Evolutionary conservation across 2,113 vertebrate species (phyloP), one percentile per base, ranked within the genome.

Genomic region (Litocranius walleri): DNA sequence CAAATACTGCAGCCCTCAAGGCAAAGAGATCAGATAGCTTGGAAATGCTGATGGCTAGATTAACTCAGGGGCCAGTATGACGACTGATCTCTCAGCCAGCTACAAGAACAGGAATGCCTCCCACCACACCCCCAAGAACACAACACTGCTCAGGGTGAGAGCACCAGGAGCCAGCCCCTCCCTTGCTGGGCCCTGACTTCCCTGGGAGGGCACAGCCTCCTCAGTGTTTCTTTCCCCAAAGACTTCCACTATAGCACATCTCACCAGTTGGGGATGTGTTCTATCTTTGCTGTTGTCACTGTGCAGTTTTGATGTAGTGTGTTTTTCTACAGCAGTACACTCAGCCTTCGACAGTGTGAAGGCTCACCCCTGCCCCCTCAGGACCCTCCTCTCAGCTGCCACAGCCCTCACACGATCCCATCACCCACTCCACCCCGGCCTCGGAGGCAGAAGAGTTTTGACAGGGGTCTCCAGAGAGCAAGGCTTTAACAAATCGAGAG

Each of bases 141-240:
- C 48, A 54, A 14, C 16, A 2, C 0, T 1, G 25, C 8, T 48
- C 29, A 36, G 23, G 77, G 52, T 6, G 8, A 16, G 7, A 9
- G 29, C 0, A 7, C 29, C 1, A 2, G n/a, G 16, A 25, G 33
- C 5, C 0, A 29, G 9, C 21, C 0, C 0, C n/a, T 3, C 6
- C 16, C 5, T 25, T 2, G 15, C 23, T 7, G 19, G 40, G 5
- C 6, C 27, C 90, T 77, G 33, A 74, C 43, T 43, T 74, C 5
- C 13, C 54, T 0, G 1, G 29, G 45, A 62, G n/a, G 33, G 86
- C 54, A 78, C n/a, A 45, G 43, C n/a, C 33, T 62, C 25, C 23
- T 78, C 43, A 12, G 17, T 17, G 78, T 48, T 88, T 87, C 81
- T 81, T 90, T 61, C 85, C 50, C 62, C 59, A 33, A 36, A 87